phyloP scores from a whole-genome alignment of 2,888 invertebrate genomes.

The Agrotis exclamationis region DNA sequence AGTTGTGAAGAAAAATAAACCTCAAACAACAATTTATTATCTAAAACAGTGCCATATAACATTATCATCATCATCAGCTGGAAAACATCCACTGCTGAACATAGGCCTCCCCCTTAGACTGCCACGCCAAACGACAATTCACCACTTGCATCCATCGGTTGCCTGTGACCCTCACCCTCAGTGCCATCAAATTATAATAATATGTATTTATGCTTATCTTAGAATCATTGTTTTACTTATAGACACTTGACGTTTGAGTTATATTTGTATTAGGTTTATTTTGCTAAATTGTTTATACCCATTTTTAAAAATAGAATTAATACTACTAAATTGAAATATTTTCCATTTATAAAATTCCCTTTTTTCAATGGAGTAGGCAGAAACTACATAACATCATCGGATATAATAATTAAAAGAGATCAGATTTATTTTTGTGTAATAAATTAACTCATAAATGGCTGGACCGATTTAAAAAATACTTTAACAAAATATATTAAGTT shows the following conservation, averaged over 20 bases:
- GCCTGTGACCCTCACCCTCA: too few relatives aligned
- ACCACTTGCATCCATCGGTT: too few relatives aligned
- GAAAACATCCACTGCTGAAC: too few relatives aligned
- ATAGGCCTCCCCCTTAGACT: too few relatives aligned
- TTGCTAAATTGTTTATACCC: neutral
- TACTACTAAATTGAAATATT: too few relatives aligned
- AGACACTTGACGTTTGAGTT: neutral
- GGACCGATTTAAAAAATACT: too few relatives aligned
- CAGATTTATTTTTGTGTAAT: neutral
- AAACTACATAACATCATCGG: neutral
- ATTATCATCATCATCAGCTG: too few relatives aligned
- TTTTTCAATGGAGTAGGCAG: neutral
- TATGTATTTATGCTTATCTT: constrained; percentile 18
- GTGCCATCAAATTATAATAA: constrained; percentile 7
- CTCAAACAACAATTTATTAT: constrained; percentile 8
- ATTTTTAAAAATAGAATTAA: neutral
- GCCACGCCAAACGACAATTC: too few relatives aligned
- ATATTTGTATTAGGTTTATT: neutral
- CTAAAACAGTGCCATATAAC: constrained; percentile 16
- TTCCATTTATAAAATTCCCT: too few relatives aligned
- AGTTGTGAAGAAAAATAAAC: neutral
- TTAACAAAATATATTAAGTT: too few relatives aligned
- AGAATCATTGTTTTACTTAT: constrained; percentile 2
- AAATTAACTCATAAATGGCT: too few relatives aligned
- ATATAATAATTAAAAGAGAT: neutral